Evolutionary conservation across 1,140 invertebrate genomes (phyloP).

Genomic region (Cardiocondyla obscurior): DNA sequence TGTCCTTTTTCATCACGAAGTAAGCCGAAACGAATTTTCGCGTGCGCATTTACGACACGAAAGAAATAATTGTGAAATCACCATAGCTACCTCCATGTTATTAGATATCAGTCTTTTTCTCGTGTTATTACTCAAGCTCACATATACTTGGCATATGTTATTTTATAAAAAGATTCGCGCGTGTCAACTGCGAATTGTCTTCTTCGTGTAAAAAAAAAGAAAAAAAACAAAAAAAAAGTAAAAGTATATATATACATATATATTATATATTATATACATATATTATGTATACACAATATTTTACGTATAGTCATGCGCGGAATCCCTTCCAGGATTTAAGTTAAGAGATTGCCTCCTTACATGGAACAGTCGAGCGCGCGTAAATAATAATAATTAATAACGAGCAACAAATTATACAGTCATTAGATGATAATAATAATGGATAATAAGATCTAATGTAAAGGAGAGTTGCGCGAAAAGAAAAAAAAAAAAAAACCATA

Average conservation of each 20-base stretch:
- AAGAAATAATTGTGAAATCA: slow-evolving; percentile 75
- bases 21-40: slow-evolving; percentile 8
- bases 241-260: slow-evolving; percentile 68
- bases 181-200: slow-evolving; percentile 22
- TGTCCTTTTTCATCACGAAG: background rate
- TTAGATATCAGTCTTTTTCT: slow-evolving; percentile 73
- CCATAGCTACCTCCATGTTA: slow-evolving; percentile 82
- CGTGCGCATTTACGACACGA: slow-evolving; percentile 23
- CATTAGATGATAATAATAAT: slow-evolving; percentile 19
- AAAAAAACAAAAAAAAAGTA: slow-evolving; percentile 60
- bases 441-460: background rate
- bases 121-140: slow-evolving; percentile 67
- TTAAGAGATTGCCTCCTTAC: slow-evolving; percentile 71
- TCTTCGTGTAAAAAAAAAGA: slow-evolving; percentile 51
- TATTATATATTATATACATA: slow-evolving; percentile 68
- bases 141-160: slow-evolving; percentile 58
- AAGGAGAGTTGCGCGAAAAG: background rate
- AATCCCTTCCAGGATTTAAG: slow-evolving; percentile 74
- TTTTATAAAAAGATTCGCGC: slow-evolving; percentile 13
- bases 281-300: slow-evolving; percentile 69
- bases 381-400: slow-evolving; percentile 37
- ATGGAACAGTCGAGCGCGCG: slow-evolving; percentile 70
- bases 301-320: slow-evolving; percentile 72
- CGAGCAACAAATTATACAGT: background rate
- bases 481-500: background rate